Base-by-base conservation (phyloP, 2,113 vertebrate genomes). In the human region DNA sequence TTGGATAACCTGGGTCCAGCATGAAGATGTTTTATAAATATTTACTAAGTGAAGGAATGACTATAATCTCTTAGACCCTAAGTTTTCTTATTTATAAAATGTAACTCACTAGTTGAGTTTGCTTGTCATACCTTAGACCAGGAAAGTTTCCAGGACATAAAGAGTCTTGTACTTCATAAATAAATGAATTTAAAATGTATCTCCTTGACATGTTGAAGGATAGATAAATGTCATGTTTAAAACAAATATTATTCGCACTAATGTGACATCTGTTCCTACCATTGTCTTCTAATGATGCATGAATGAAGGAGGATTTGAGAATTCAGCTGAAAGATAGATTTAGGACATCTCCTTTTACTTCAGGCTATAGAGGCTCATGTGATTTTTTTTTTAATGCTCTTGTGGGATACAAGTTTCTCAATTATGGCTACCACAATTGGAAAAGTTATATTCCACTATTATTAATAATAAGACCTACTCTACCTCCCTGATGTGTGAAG, bases 171-270 rank as follows among this genome's bases (percentile, higher is more conserved):
- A 50, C 9, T 92, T 79, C 70, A 70, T 87, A 84, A 92, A 90
- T 92, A 92, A 96, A 76, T 87, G 61, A 84, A 40, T 57, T 96
- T 88, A 96, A 72, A 95, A 81, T 96, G 64, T 95, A 81, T 84
- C 64, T 96, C 64, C 61, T 96, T 90, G 68, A 81, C 84, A 92
- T 22, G 6, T 22, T 91, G 38, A 83, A 88, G n/a, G 57, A 85
- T 57, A 79, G 35, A 70, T 86, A 38, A 85, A 57, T 87, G 61
- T 55, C 93, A 22, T 48, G 20, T 61, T 6, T 59, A 81, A 92
- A 94, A 83, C 30, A 91, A 94, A 95, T 14, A 92, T 25, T 73
- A 10, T 76, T 89, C 68, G 16, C 30, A 27, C 85, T 72, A 79
- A 90, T 75, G 61, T 75, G 38, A 48, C 76, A 90, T 81, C 61